These are phyloP conservation scores for Urosaurus nigricauda DNA, from an alignment of 2,797 vertebrate species.

Conservation along the genomic window DNA sequence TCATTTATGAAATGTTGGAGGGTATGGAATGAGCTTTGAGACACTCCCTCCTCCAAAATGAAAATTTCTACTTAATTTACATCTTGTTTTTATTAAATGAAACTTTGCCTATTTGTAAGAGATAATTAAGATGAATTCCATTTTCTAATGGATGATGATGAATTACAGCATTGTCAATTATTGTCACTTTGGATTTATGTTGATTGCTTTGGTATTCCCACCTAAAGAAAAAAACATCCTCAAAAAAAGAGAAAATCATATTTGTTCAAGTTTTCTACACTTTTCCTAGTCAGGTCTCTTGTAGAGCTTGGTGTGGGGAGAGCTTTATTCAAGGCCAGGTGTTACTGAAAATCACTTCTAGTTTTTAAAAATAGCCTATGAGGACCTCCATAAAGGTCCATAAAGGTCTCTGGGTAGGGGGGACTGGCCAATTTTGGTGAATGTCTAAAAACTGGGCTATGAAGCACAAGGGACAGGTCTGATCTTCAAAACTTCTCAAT, in stretches of 20 bases:
- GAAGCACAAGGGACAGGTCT: no score
- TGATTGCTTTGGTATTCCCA: not conserved
- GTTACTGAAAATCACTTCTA: no score
- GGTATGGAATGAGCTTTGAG: not conserved
- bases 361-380: no score
- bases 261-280: not conserved
- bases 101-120: not conserved
- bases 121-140: conserved; percentile 16
- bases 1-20: no score
- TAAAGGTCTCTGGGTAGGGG: no score
- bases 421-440: no score
- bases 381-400: no score
- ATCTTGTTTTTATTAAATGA: not conserved
- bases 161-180: not conserved
- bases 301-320: no score
- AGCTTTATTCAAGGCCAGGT: no score
- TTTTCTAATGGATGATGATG: conserved; percentile 22
- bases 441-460: no score
- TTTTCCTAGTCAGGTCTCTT: not conserved
- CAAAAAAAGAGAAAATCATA: not conserved
- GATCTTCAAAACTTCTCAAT: no score
- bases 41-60: not conserved
- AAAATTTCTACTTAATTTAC: not conserved
- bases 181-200: not conserved
- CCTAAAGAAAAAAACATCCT: not conserved